phyloP scores from a whole-genome alignment of 2,797 vertebrate species.

The Neostethus bicornis region DNA sequence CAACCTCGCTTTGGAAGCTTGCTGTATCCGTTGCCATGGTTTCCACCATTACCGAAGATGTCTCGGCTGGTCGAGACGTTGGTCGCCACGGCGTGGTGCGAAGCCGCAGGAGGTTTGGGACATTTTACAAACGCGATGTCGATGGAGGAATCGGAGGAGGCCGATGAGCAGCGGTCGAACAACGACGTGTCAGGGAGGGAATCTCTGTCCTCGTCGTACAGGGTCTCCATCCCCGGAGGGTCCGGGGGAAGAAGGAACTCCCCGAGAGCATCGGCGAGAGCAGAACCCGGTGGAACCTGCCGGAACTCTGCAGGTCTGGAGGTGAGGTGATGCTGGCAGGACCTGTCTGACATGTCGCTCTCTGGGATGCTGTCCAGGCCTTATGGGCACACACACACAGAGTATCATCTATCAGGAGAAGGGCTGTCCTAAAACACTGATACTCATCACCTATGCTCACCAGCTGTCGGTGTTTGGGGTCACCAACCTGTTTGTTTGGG shows the following conservation, averaged over 20 bases:
- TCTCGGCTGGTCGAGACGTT: slow-evolving; percentile 65
- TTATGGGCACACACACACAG: neutral
- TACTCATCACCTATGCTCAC: too few relatives aligned
- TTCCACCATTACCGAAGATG: slow-evolving; percentile 70
- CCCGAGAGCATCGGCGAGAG: slow-evolving; percentile 79
- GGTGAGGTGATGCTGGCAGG: slow-evolving; percentile 47
- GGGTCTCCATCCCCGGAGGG: slow-evolving; percentile 79
- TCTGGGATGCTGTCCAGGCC: slow-evolving; percentile 90
- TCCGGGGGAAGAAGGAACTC: slow-evolving; percentile 81
- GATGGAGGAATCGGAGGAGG: slow-evolving; percentile 92
- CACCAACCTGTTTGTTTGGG: slow-evolving; percentile 59
- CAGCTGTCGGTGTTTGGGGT: too few relatives aligned
- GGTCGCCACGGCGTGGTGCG: slow-evolving; percentile 54
- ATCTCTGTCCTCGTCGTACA: slow-evolving; percentile 86
- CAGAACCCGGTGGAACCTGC: slow-evolving; percentile 70
- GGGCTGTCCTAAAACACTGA: too few relatives aligned
- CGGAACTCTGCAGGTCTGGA: slow-evolving; percentile 55
- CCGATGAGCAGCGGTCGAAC: slow-evolving; percentile 89
- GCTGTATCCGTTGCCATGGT: slow-evolving; percentile 70
- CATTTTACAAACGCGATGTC: slow-evolving; percentile 93
- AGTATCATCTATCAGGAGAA: too few relatives aligned
- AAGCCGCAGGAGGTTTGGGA: slow-evolving; percentile 80
- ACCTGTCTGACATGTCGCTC: slow-evolving; percentile 73
- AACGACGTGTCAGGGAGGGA: slow-evolving; percentile 80
- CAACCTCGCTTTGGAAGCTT: slow-evolving; percentile 72